These are phyloP conservation scores for Hesperophylax magnus DNA, from an alignment of 1,140 invertebrate genomes.

Conservation along the genomic window DNA sequence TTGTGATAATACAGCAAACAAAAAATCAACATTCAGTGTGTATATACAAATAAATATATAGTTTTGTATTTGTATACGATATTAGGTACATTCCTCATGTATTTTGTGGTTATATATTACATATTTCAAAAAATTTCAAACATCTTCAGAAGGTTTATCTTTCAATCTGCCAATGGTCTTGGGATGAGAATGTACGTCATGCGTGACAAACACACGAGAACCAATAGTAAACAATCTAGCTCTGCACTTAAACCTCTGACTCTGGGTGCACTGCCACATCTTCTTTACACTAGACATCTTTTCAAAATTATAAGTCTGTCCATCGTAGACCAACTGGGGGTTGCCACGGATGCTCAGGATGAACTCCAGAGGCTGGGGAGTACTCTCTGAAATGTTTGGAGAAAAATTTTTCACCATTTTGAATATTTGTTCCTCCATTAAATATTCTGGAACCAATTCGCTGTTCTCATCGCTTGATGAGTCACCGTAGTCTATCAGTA, in stretches of 20 bases:
- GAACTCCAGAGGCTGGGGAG: slow-evolving; percentile 43
- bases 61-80: too few relatives aligned
- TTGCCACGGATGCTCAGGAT: slow-evolving; percentile 50
- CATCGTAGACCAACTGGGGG: slow-evolving; percentile 54
- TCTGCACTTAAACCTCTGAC: slow-evolving; percentile 48
- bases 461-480: background rate
- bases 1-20: too few relatives aligned
- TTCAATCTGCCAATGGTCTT: slow-evolving; percentile 38
- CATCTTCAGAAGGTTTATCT: slow-evolving; percentile 1
- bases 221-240: slow-evolving; percentile 49
- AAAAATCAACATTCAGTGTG: too few relatives aligned
- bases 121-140: too few relatives aligned
- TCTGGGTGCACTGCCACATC: slow-evolving; percentile 52
- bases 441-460: slow-evolving; percentile 19
- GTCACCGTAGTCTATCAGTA: slow-evolving; percentile 47
- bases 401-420: too few relatives aligned
- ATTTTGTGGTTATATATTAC: too few relatives aligned
- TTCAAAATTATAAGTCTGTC: slow-evolving; percentile 55
- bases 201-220: slow-evolving; percentile 40
- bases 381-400: background rate
- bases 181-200: slow-evolving; percentile 50
- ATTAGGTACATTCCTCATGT: too few relatives aligned
- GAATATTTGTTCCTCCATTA: background rate
- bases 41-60: too few relatives aligned
- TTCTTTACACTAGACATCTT: slow-evolving; percentile 48